These are phyloP conservation scores for Bhutanitis thaidina DNA, from an alignment of 2,888 invertebrate species.

Conservation along the genomic window DNA sequence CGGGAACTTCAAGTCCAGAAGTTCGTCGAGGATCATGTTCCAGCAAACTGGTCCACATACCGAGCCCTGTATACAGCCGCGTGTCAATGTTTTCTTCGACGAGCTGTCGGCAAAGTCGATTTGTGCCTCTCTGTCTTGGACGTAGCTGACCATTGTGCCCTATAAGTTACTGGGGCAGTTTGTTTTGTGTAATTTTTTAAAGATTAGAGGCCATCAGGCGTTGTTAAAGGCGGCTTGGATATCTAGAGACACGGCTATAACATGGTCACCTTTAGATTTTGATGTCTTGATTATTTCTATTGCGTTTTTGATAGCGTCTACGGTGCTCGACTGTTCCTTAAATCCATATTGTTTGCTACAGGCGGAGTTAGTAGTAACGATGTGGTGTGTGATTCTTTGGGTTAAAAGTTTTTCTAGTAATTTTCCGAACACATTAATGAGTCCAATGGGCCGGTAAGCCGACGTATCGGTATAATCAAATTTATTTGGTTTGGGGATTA, in stretches of 20 bases:
- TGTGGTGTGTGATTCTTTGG: too few species aligned
- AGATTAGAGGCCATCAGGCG: background rate
- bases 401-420: too few species aligned
- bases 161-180: background rate
- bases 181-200: background rate
- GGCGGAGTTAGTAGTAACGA: too few species aligned
- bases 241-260: background rate
- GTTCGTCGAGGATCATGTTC: too few species aligned
- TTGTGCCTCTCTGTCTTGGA: too few species aligned
- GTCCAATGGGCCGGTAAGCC: conserved; percentile 16
- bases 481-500: conserved; percentile 29
- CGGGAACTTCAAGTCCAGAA: too few species aligned
- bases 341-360: background rate
- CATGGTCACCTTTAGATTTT: background rate
- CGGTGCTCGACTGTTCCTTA: background rate
- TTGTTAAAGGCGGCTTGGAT: background rate
- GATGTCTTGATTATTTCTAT: background rate
- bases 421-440: too few species aligned
- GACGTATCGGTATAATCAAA: conserved; percentile 8
- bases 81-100: background rate
- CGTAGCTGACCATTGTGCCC: background rate
- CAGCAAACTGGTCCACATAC: too few species aligned
- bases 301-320: background rate
- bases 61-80: background rate
- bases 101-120: too few species aligned